Evolutionary conservation across 1,140 invertebrate species (phyloP).

Genomic region (Musca domestica): DNA sequence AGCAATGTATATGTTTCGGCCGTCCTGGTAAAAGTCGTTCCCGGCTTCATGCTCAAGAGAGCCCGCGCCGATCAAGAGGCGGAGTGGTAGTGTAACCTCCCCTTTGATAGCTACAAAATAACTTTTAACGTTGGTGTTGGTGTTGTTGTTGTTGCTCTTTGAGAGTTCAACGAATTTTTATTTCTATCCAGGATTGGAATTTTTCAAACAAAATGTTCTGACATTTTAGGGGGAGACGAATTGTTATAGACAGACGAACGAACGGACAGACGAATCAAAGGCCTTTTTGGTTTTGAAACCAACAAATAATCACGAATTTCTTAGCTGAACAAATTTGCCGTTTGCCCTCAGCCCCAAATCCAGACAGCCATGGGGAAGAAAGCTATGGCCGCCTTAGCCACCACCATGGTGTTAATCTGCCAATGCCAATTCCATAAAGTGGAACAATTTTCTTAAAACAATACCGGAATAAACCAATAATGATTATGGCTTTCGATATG

Average conservation of each 20-base stretch:
- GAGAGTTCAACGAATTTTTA: slow-evolving; percentile 1
- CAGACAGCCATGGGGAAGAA: no score
- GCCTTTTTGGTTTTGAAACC: not conserved
- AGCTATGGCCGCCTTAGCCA: no score
- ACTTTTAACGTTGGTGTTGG: not conserved
- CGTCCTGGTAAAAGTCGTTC: not conserved
- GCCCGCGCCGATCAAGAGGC: not conserved
- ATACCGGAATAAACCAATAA: no score
- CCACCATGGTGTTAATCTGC: no score
- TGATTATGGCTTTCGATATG: no score
- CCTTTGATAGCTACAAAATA: not conserved
- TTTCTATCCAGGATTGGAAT: slow-evolving; percentile 20
- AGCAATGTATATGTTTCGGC: not conserved
- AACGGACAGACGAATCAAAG: no score
- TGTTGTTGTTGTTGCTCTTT: slow-evolving; percentile 1
- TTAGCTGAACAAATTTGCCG: no score
- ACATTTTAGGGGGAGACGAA: not conserved
- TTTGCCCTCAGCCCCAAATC: no score
- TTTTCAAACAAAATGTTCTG: not conserved
- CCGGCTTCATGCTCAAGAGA: not conserved
- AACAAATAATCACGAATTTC: no score
- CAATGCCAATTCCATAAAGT: no score
- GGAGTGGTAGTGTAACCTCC: slow-evolving; percentile 5
- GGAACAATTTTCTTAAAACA: no score
- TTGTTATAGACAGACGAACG: not conserved